Evolutionary conservation across 2,888 invertebrate species (phyloP), one percentile per base, ranked within the genome.

Genomic region (Hemicrepidius hirtus): DNA sequence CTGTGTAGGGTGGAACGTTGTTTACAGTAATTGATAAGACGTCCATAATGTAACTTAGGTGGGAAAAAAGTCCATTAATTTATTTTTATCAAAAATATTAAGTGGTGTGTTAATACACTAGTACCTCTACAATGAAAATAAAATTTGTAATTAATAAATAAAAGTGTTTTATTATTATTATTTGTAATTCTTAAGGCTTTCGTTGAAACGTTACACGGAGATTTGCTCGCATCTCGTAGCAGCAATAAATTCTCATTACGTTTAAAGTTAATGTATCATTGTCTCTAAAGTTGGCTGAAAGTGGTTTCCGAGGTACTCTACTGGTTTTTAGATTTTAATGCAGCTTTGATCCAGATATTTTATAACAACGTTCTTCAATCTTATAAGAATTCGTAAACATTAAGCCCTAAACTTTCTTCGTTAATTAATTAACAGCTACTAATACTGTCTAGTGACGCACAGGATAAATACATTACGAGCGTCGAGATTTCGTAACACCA

Each of bases 361-460:
- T 32, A 32, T 32, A 32, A 32, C 9, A 32, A 32, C 9, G 32
- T 7, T 32, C 13, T 18, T 13, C 1, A 5, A 41, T 44, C 44
- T 18, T 44, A 7, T 13, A 44, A n/a, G 9, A 32, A 32, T 32
- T 9, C 13, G 44, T 9, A 32, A 32, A 32, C 32, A 6, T 6
- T 44, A 18, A 44, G 18, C 44, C 66, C 72, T 69, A 60, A 68
- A 50, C 57, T 74, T 67, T 64, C 46, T 50, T 46, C 24, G 49
- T 55, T 60, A 69, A 69, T 66, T 64, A 67, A 24, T 32, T 32
- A 32, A 9, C n/a, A n/a, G n/a, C n/a, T 32, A 32, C 7, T 9
- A 6, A 32, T 62, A 68, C 67, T 68, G 62, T 57, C 64, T 60
- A 44, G 55, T 64, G 64, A 73, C 71, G 71, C 66, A 73, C 66